Conservation (phyloP, 2,888 invertebrate genomes). For the Dinocampus coccinellae region DNA sequence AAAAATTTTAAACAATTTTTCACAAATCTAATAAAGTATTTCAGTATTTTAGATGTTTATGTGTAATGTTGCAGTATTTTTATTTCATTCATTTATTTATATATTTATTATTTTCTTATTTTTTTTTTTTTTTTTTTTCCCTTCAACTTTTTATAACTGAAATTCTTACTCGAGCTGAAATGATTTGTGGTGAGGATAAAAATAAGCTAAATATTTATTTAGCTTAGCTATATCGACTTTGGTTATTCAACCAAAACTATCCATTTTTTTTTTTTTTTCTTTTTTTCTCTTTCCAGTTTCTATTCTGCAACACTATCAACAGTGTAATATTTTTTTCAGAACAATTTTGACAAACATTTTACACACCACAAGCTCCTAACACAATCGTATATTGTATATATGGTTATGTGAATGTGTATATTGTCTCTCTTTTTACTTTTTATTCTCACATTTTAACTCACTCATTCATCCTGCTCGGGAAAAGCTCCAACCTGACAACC, state of each 20-base stretch:
- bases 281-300: background rate
- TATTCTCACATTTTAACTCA: background rate
- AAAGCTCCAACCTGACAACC: background rate
- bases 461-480: background rate
- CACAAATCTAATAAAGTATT: background rate
- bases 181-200: background rate
- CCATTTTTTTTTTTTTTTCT: background rate
- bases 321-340: background rate
- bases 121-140: too few relatives aligned
- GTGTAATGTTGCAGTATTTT: too few relatives aligned
- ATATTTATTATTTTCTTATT: too few relatives aligned
- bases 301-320: background rate
- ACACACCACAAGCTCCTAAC: background rate
- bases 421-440: background rate
- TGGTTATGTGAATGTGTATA: background rate
- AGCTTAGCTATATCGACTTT: background rate
- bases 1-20: background rate
- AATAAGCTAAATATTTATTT: background rate
- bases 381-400: background rate
- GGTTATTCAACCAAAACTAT: background rate
- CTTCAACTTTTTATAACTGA: too few relatives aligned
- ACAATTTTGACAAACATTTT: slow-evolving; percentile 13
- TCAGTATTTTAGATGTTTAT: background rate
- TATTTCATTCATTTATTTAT: too few relatives aligned
- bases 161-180: background rate